Percentiles rank a stretch among this genome's conserved stretches.
Evolutionary conservation across 1,140 invertebrate genomes (phyloP).

Genomic region (Theocolax elegans): DNA sequence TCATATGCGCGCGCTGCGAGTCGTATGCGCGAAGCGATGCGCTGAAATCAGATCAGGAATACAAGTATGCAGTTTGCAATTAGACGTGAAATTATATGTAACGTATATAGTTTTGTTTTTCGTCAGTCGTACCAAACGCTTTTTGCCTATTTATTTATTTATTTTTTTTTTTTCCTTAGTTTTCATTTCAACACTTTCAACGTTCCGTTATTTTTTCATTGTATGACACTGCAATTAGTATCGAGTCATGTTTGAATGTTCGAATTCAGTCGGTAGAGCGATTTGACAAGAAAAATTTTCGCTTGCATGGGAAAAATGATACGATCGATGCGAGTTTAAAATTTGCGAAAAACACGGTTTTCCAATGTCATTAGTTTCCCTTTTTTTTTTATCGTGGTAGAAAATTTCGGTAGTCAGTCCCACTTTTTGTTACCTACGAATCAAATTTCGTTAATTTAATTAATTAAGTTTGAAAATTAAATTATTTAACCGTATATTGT

Average conservation of each 20-base stretch:
- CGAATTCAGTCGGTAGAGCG: conserved; percentile 31
- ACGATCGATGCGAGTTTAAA: too few species aligned
- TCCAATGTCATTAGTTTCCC: too few species aligned
- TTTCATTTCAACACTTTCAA: conserved; percentile 25
- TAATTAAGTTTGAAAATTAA: too few species aligned
- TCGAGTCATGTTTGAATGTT: conserved; percentile 11
- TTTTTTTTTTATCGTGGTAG: too few species aligned
- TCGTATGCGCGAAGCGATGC: conserved; percentile 4
- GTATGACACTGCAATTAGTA: neutral
- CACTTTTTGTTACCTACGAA: too few species aligned
- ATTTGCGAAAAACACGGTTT: too few species aligned
- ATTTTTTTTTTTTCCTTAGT: too few species aligned
- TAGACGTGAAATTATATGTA: neutral
- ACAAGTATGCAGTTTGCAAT: conserved; percentile 1
- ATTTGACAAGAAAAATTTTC: conserved; percentile 25
- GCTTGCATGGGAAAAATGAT: neutral
- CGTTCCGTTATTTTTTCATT: too few species aligned
- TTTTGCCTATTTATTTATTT: too few species aligned
- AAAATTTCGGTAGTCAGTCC: too few species aligned
- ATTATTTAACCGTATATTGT: too few species aligned
- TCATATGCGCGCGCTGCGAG: conserved; percentile 1
- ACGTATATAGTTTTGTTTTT: conserved; percentile 11
- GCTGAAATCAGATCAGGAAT: conserved; percentile 23
- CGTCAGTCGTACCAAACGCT: conserved; percentile 29
- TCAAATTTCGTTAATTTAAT: too few species aligned